phyloP scores from a whole-genome alignment of 2,113 vertebrate genomes.

The Oceanodroma tethys region DNA sequence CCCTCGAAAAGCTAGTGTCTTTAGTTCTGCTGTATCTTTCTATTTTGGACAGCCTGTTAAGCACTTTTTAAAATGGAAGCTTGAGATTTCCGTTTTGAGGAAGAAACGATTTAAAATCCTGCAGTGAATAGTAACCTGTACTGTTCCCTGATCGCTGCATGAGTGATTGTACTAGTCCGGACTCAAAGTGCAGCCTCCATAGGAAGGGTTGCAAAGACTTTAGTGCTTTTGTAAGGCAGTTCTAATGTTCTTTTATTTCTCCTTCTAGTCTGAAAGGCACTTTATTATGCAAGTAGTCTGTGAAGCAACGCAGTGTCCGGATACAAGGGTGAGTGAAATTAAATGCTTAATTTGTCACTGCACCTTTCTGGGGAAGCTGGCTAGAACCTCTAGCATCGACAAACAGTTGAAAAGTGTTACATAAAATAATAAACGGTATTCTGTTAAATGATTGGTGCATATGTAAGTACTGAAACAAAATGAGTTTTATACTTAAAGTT shows the following conservation, averaged over 20 bases:
- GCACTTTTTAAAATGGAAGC: not conserved
- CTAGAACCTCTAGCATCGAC: no score
- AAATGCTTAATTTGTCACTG: no score
- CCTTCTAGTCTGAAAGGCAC: constrained; percentile 90
- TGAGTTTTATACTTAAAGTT: not conserved
- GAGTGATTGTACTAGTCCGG: not conserved
- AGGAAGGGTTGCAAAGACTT: not conserved
- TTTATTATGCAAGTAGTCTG: constrained; percentile 99
- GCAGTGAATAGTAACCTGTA: not conserved
- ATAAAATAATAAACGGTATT: not conserved
- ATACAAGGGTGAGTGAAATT: constrained; percentile 87
- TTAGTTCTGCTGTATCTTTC: not conserved
- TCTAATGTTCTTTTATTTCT: not conserved
- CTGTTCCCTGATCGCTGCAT: not conserved
- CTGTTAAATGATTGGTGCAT: rapidly evolving
- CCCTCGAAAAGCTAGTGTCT: not conserved
- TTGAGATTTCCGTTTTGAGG: not conserved
- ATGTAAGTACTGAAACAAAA: no score
- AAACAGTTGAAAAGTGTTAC: not conserved
- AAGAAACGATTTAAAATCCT: not conserved
- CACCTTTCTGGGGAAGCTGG: not conserved
- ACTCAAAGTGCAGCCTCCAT: not conserved
- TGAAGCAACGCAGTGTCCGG: constrained; percentile 97
- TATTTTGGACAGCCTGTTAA: not conserved
- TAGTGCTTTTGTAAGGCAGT: not conserved